These are phyloP conservation scores for Drosophila malerkotliana DNA, from an alignment of 1,140 invertebrate genomes.

Conservation along the genomic window DNA sequence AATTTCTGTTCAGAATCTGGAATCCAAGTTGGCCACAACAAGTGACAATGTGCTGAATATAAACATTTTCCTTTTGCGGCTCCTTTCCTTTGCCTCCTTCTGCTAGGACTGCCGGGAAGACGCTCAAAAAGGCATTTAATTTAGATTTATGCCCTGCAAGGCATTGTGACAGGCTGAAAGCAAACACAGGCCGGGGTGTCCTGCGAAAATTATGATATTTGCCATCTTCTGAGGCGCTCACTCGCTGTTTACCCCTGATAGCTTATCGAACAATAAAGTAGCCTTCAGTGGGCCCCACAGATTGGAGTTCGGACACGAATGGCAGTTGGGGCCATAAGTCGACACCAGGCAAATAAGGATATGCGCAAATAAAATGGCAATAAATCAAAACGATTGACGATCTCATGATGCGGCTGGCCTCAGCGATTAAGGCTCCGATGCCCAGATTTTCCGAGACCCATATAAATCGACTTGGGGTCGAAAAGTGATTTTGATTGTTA, in stretches of 20 bases:
- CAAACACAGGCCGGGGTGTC: constrained; percentile 63
- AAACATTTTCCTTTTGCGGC: constrained; percentile 40
- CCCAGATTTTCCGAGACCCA: constrained; percentile 53
- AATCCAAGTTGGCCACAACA: constrained; percentile 45
- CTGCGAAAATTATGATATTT: constrained; percentile 76
- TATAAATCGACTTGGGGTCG: constrained; percentile 77
- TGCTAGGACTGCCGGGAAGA: constrained; percentile 11
- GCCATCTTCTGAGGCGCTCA: constrained; percentile 14
- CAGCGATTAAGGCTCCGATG: constrained; percentile 72
- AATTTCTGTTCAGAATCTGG: constrained; percentile 4
- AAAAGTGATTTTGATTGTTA: constrained; percentile 81
- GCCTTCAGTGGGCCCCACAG: constrained; percentile 36
- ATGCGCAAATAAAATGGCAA: constrained; percentile 82
- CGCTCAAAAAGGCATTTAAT: constrained; percentile 77
- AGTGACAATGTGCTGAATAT: constrained; percentile 77
- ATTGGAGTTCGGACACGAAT: constrained; percentile 11
- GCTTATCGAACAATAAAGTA: constrained; percentile 80
- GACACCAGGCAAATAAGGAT: constrained; percentile 70
- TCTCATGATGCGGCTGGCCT: constrained; percentile 71
- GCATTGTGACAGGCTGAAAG: constrained; percentile 67
- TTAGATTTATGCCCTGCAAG: constrained; percentile 76
- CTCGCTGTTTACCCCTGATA: constrained; percentile 49
- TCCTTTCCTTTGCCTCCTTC: neutral
- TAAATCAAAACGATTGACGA: constrained; percentile 81
- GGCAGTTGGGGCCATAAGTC: constrained; percentile 39